These are phyloP conservation scores for Pseudococcus longispinus DNA, from an alignment of 2,888 invertebrate genomes.

Conservation along the genomic window DNA sequence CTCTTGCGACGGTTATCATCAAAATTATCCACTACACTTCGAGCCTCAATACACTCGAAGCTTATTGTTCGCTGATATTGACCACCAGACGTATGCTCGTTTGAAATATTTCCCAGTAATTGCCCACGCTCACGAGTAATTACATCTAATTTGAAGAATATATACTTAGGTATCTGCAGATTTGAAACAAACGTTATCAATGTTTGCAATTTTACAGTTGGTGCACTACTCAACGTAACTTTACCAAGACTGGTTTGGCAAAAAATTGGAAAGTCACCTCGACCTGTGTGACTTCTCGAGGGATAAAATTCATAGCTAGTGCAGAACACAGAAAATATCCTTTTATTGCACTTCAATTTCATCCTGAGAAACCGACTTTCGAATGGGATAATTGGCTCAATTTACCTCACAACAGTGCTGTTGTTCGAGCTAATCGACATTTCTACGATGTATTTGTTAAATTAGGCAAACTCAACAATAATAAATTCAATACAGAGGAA, in stretches of 20 bases:
- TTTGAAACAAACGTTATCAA: too few relatives aligned
- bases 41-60: neutral
- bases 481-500: slow-evolving; percentile 30
- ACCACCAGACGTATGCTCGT: neutral
- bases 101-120: slow-evolving; percentile 28
- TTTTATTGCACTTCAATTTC: slow-evolving; percentile 58
- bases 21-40: slow-evolving; percentile 17
- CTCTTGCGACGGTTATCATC: neutral
- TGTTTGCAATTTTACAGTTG: neutral
- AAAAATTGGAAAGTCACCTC: slow-evolving; percentile 35
- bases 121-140: neutral
- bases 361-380: slow-evolving; percentile 58
- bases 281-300: neutral
- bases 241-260: neutral
- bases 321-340: slow-evolving; percentile 58
- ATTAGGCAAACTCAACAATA: slow-evolving; percentile 51
- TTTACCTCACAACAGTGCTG: slow-evolving; percentile 47
- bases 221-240: slow-evolving; percentile 39
- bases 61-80: neutral
- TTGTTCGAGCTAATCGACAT: slow-evolving; percentile 55
- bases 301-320: slow-evolving; percentile 57
- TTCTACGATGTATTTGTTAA: slow-evolving; percentile 57
- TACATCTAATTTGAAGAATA: neutral
- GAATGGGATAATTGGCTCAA: slow-evolving; percentile 46
- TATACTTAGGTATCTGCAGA: too few relatives aligned